Conservation (phyloP, 2,888 invertebrate genomes). For the Machimus rusticus region DNA sequence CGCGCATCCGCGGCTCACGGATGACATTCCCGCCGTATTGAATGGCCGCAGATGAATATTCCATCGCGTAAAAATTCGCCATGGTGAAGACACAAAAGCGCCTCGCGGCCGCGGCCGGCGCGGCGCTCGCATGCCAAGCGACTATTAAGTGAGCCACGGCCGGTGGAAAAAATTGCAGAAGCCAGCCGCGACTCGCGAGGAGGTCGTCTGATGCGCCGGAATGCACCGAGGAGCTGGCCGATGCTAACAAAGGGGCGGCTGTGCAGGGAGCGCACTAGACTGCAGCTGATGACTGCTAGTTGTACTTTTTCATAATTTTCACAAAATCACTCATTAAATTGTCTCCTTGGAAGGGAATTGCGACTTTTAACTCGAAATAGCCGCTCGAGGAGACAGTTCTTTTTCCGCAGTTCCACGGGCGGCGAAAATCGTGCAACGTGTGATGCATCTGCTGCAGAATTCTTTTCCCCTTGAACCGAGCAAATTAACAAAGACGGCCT, state of each 20-base stretch:
- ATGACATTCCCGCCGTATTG: constrained; percentile 5
- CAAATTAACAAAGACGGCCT: background rate
- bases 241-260: background rate
- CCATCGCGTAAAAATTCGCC: background rate
- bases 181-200: background rate
- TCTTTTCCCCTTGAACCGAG: background rate
- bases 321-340: constrained; percentile 32
- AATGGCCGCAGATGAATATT: constrained; percentile 10
- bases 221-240: constrained; percentile 7
- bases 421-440: background rate
- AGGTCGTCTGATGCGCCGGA: background rate
- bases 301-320: constrained; percentile 11
- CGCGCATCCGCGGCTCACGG: background rate
- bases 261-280: background rate
- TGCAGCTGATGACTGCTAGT: constrained; percentile 20
- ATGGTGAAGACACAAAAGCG: background rate
- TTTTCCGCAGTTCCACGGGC: background rate
- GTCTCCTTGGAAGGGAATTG: constrained; percentile 23
- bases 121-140: background rate
- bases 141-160: constrained; percentile 6
- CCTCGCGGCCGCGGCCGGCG: background rate
- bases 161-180: background rate
- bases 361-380: constrained; percentile 16
- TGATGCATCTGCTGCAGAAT: background rate
- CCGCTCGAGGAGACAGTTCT: background rate